Evolutionary conservation across 2,888 invertebrate genomes (phyloP).

Genomic region (Papilio protenor): DNA sequence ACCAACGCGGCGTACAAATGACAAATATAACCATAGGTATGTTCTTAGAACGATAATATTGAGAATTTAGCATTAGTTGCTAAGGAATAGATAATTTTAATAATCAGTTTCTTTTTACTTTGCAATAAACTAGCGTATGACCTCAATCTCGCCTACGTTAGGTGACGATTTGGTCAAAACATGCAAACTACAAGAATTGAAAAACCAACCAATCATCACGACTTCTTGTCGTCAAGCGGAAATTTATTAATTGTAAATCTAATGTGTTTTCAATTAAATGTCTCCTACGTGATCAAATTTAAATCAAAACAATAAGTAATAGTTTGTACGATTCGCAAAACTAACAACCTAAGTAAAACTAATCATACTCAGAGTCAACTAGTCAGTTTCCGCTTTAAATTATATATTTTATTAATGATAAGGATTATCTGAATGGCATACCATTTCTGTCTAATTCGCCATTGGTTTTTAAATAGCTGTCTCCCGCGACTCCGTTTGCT

Average conservation of each 20-base stretch:
- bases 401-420: neutral
- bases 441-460: neutral
- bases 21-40: conserved; percentile 27
- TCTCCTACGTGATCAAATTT: conserved; percentile 1
- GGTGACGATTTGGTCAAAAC: neutral
- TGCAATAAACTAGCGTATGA: neutral
- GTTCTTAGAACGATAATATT: neutral
- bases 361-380: neutral
- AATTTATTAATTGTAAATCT: neutral
- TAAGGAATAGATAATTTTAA: neutral
- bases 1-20: conserved; percentile 26
- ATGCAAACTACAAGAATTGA: conserved; percentile 1
- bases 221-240: conserved; percentile 14
- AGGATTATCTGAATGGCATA: neutral
- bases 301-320: neutral
- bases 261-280: neutral
- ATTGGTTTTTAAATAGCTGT: neutral
- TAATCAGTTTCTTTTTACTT: neutral
- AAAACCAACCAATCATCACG: neutral
- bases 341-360: neutral
- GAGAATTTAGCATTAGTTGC: neutral
- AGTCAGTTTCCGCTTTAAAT: neutral
- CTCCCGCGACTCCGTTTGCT: too few species aligned
- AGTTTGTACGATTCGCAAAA: neutral
- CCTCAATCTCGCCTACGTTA: conserved; percentile 2